Base-by-base conservation (phyloP, 2,113 vertebrate species). In the Pedetes capensis region DNA sequence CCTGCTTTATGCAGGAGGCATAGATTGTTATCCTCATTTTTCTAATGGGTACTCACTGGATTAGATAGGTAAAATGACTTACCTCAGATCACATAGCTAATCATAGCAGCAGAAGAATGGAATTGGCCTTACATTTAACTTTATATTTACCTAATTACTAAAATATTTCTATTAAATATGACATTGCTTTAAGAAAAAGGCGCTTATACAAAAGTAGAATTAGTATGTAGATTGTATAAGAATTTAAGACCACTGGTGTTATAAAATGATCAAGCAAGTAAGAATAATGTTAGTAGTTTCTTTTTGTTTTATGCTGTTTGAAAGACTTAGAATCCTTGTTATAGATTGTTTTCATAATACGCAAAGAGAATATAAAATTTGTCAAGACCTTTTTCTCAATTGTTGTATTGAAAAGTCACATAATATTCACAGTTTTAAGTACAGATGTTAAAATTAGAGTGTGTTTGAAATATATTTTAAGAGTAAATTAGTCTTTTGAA, bases 351-450 rank as follows among this genome's bases (percentile, higher is more conserved):
- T 95, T 87, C 11, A 18, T 71, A 78, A 76, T 80, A 61, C 39
- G 18, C 14, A 75, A 47, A n/a, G 27, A 42, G 14, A 90, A n/a
- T 76, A 71, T 66, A 90, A 64, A 66, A 68, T 76, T 66, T 66
- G 2, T 44, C 61, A 72, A 63, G 59, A 72, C 42, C 4, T 49
- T 96, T 95, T 91, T 64, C 17, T 85, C 44, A 74, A 22, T 11
- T n/a, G 29, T 85, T 96, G 8, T 59, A 93, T 97, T 75, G 32
- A 79, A 51, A 95, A 83, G 11, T 82, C 10, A 71, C n/a, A 32
- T 51, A n/a, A 14, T 66, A 51, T 3, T 68, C 25, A 83, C 6
- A 66, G 44, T 53, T 84, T 95, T 96, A 89, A 91, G 39, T 47
- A 42, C 2, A 55, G 2, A 32, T 68, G 8, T 7, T 76, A 88